These are phyloP conservation scores for Epinotia nisella DNA, from an alignment of 2,888 invertebrate species.

Conservation along the genomic window DNA sequence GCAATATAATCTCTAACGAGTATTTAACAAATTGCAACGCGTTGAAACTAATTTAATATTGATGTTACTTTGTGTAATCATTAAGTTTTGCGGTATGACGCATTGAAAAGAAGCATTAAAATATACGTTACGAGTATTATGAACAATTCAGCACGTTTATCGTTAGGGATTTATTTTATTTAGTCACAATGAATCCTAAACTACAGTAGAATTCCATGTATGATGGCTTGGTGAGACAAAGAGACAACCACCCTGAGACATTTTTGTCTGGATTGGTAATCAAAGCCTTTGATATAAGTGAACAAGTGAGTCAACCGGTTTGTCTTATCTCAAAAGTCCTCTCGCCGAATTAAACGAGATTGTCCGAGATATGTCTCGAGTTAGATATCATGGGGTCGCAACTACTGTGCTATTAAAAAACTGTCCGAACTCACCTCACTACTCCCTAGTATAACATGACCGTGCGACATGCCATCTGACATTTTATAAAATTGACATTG, in stretches of 20 bases:
- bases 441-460: neutral
- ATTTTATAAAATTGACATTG: too few relatives aligned
- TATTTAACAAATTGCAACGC: constrained; percentile 16
- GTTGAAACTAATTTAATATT: constrained; percentile 15
- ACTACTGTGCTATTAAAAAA: constrained; percentile 11
- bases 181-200: neutral
- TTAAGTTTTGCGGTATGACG: neutral
- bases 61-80: constrained; percentile 3
- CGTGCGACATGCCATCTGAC: too few relatives aligned
- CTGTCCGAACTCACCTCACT: neutral
- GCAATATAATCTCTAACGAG: neutral
- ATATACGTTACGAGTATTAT: neutral
- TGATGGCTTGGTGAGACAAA: neutral
- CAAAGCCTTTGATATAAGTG: neutral
- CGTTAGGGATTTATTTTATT: neutral
- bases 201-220: neutral
- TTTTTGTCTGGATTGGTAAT: neutral
- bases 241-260: too few relatives aligned
- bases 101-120: neutral
- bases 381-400: constrained; percentile 37
- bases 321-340: constrained; percentile 20
- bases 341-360: constrained; percentile 40
- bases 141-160: neutral
- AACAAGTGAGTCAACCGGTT: constrained; percentile 3
- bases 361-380: constrained; percentile 28